Evolutionary conservation across 2,888 invertebrate species (phyloP).

Genomic region (Melikaiella ostensackeni): DNA sequence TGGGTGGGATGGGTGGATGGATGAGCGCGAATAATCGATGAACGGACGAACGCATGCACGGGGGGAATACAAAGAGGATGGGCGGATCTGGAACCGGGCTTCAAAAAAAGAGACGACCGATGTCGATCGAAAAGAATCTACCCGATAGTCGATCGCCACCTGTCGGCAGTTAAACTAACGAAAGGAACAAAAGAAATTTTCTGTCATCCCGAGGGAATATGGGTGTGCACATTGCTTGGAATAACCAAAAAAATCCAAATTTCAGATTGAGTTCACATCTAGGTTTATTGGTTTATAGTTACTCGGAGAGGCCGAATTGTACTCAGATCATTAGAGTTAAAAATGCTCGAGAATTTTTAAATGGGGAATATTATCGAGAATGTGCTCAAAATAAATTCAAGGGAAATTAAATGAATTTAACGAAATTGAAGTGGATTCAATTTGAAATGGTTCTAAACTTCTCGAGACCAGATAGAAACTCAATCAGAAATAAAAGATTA

Average conservation of each 20-base stretch:
- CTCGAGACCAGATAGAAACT: too few relatives aligned
- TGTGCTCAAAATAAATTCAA: too few relatives aligned
- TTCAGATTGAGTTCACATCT: neutral
- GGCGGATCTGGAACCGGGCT: slow-evolving; percentile 29
- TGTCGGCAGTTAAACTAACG: neutral
- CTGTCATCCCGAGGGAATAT: slow-evolving; percentile 25
- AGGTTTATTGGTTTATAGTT: too few relatives aligned
- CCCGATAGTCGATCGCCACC: slow-evolving; percentile 20
- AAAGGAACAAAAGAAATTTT: slow-evolving; percentile 39
- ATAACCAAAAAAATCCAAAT: neutral
- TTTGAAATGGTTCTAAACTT: too few relatives aligned
- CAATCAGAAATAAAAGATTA: too few relatives aligned
- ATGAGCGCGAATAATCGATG: slow-evolving; percentile 39
- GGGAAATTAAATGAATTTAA: too few relatives aligned
- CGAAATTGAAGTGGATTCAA: too few relatives aligned
- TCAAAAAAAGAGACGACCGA: slow-evolving; percentile 39
- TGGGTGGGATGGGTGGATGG: slow-evolving; percentile 20
- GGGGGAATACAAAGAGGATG: slow-evolving; percentile 38
- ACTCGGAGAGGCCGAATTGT: too few relatives aligned
- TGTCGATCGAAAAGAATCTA: slow-evolving; percentile 28
- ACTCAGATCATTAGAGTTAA: too few relatives aligned
- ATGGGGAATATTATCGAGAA: too few relatives aligned
- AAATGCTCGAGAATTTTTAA: too few relatives aligned
- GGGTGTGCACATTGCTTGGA: neutral
- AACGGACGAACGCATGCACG: slow-evolving; percentile 18